These are phyloP conservation scores for Clarias pachynema DNA, from an alignment of 2,797 vertebrate species.

Conservation along the genomic window DNA sequence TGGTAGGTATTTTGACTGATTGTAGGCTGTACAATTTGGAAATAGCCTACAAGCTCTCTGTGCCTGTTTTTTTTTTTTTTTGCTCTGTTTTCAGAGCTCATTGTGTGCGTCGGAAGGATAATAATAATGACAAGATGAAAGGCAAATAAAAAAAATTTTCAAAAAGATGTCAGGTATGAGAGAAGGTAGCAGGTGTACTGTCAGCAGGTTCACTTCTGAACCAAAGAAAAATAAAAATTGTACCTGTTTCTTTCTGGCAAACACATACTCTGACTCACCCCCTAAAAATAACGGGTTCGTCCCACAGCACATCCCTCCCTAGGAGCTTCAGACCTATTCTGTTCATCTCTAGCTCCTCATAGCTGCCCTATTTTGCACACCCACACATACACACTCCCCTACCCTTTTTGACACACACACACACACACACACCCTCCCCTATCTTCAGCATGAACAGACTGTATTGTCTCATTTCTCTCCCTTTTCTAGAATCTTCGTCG, in stretches of 20 bases:
- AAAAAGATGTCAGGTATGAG: neutral
- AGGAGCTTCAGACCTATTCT: constrained; percentile 55
- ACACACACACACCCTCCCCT: neutral
- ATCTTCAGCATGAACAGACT: constrained; percentile 21
- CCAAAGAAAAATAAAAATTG: neutral
- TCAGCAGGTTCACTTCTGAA: constrained; percentile 13
- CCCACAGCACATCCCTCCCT: constrained; percentile 63
- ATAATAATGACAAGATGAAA: neutral
- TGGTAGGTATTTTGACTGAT: neutral
- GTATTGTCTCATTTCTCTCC: constrained; percentile 28
- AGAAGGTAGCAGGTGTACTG: neutral
- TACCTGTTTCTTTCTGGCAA: constrained; percentile 4
- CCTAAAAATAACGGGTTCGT: constrained; percentile 77
- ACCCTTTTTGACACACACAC: neutral
- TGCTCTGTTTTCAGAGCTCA: neutral
- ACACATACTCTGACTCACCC: constrained; percentile 67
- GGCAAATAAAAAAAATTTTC: neutral
- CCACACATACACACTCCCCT: neutral
- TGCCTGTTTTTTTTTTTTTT: neutral
- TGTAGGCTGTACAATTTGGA: neutral
- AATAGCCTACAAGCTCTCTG: neutral
- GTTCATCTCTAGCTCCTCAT: constrained; percentile 49
- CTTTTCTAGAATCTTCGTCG: constrained; percentile 38
- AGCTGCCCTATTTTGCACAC: constrained; percentile 50
- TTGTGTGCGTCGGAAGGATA: neutral